phyloP scores from a whole-genome alignment of 1,140 invertebrate species.

The Harlomillsia oculata region DNA sequence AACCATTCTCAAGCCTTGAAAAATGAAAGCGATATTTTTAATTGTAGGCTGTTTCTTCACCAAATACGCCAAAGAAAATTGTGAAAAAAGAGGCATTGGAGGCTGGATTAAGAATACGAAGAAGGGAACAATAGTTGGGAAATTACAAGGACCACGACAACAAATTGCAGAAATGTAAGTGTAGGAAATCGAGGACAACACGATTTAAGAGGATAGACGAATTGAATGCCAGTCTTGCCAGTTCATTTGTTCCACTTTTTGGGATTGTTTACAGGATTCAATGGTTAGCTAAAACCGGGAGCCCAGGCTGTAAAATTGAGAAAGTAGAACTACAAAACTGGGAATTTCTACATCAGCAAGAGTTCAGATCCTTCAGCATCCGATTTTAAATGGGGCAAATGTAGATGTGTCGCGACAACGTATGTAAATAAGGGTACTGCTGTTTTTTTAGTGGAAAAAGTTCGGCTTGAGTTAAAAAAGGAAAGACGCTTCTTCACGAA shows the following conservation, averaged over 20 bases:
- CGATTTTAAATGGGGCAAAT: slow-evolving; percentile 66
- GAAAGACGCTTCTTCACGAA: no score
- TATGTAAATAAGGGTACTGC: no score
- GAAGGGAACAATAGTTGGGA: slow-evolving; percentile 71
- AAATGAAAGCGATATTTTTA: no score
- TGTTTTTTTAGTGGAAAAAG: no score
- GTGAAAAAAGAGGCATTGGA: slow-evolving; percentile 56
- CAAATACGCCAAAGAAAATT: slow-evolving; percentile 72
- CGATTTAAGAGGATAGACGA: not conserved
- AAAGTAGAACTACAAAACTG: slow-evolving; percentile 69
- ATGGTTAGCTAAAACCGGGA: slow-evolving; percentile 72
- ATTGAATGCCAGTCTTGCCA: not conserved
- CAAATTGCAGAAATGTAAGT: slow-evolving; percentile 76
- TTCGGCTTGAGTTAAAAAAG: no score
- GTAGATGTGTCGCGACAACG: no score
- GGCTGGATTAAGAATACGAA: slow-evolving; percentile 90
- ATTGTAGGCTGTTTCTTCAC: slow-evolving; percentile 68
- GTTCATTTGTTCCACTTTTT: slow-evolving; percentile 5
- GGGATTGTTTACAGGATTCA: slow-evolving; percentile 54
- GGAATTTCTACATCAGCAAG: slow-evolving; percentile 62
- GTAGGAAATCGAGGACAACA: not conserved
- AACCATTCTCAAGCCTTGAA: no score
- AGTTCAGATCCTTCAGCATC: slow-evolving; percentile 70
- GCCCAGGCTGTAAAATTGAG: slow-evolving; percentile 72
- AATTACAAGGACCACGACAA: slow-evolving; percentile 68